phyloP scores from a whole-genome alignment of 1,140 invertebrate genomes.

The Cotesia glomerata region DNA sequence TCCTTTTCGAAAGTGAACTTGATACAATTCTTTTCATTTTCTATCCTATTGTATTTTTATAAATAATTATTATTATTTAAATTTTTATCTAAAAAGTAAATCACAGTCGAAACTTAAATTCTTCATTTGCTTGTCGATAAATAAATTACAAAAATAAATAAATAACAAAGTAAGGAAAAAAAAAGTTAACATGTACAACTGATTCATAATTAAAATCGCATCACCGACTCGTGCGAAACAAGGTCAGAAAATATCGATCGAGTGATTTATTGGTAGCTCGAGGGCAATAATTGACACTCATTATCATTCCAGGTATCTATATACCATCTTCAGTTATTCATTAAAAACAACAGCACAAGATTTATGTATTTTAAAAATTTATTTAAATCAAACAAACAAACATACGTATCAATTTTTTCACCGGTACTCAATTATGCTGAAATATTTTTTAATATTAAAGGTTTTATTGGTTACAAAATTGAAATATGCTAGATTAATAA shows the following conservation, averaged over 20 bases:
- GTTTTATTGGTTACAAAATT: not conserved
- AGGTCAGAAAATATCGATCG: constrained; percentile 1
- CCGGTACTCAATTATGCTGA: too few relatives aligned
- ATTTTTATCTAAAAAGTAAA: too few relatives aligned
- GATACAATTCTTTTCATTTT: too few relatives aligned
- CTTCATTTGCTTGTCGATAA: too few relatives aligned
- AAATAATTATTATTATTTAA: too few relatives aligned
- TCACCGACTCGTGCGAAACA: constrained; percentile 3
- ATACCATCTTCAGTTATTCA: constrained; percentile 13
- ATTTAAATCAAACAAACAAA: not conserved
- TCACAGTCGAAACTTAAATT: too few relatives aligned
- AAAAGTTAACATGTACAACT: not conserved
- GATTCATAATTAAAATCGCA: constrained; percentile 2
- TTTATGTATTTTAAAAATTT: not conserved
- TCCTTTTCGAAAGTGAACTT: too few relatives aligned
- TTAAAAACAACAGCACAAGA: not conserved
- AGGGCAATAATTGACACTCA: constrained; percentile 16
- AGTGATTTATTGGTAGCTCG: constrained; percentile 13
- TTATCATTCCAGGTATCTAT: not conserved
- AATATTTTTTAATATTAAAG: too few relatives aligned
- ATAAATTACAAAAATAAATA: not conserved
- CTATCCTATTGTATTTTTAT: too few relatives aligned
- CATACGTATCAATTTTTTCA: not conserved
- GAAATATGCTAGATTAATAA: not conserved
- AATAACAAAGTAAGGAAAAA: not conserved